Conservation (phyloP, 2,797 vertebrate genomes). For the Uromys caudimaculatus region DNA sequence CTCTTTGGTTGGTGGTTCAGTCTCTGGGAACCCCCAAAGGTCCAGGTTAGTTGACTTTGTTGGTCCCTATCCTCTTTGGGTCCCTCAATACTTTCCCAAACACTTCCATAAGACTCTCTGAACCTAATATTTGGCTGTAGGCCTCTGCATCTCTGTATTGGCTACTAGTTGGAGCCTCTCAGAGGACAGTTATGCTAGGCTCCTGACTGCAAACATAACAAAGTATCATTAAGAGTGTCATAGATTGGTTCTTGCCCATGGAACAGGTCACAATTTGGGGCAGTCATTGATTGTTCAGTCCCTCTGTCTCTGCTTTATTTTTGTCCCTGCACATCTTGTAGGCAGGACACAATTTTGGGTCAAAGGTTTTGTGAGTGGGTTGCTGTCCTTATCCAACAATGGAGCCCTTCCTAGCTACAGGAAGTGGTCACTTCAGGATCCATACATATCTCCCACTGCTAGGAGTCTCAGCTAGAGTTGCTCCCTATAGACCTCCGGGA, state of each 20-base stretch:
- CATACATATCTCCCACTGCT: background rate
- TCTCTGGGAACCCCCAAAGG: background rate
- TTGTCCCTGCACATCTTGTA: no score
- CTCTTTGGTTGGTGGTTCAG: background rate
- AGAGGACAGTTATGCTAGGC: background rate
- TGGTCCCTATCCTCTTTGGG: background rate
- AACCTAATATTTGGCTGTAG: background rate
- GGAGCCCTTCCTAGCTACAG: background rate
- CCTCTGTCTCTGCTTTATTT: no score
- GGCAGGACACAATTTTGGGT: no score
- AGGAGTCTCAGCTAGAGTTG: no score
- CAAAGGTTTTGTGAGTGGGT: no score
- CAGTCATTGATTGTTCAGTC: background rate
- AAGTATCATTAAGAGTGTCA: background rate
- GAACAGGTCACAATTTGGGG: background rate
- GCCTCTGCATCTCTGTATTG: background rate
- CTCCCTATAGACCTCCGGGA: no score
- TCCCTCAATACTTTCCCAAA: background rate
- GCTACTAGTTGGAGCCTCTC: background rate
- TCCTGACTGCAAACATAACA: background rate
- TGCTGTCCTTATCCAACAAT: background rate
- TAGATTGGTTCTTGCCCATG: background rate
- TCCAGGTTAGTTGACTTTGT: background rate
- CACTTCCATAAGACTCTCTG: background rate
- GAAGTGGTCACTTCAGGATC: background rate